Percentiles rank a stretch among this genome's conserved stretches.
Conservation (phyloP, 2,797 vertebrate species). For the Syndactyla subalaris region DNA sequence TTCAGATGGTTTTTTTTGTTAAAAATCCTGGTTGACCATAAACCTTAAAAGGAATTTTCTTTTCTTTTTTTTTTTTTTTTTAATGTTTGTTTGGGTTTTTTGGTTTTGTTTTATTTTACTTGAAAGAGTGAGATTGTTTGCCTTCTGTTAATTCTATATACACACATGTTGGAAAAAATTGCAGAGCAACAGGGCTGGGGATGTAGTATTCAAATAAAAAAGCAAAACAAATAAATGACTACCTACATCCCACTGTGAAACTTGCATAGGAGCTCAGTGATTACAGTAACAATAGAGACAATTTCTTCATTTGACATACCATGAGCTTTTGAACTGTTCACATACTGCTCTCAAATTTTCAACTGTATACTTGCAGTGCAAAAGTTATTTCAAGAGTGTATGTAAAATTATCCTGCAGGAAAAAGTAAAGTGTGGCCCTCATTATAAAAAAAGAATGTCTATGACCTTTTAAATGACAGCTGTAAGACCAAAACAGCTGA, state of each 20-base stretch:
- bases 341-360: background rate
- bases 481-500: background rate
- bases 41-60: background rate
- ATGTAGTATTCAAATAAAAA: conserved; percentile 12
- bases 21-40: background rate
- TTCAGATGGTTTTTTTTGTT: background rate
- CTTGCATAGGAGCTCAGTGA: background rate
- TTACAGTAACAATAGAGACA: background rate
- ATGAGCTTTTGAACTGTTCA: background rate
- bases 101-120: background rate
- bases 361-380: background rate
- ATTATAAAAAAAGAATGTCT: background rate
- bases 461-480: conserved; percentile 29
- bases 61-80: background rate
- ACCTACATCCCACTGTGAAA: background rate
- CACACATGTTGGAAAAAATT: background rate
- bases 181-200: background rate
- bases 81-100: background rate
- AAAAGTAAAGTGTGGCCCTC: background rate
- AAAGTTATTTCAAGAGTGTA: background rate
- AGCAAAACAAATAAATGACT: background rate
- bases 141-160: background rate
- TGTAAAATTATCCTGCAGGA: background rate
- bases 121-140: background rate
- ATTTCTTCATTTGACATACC: background rate